These are phyloP conservation scores for Brachystomella parvula DNA, from an alignment of 1,140 invertebrate species.

Conservation along the genomic window DNA sequence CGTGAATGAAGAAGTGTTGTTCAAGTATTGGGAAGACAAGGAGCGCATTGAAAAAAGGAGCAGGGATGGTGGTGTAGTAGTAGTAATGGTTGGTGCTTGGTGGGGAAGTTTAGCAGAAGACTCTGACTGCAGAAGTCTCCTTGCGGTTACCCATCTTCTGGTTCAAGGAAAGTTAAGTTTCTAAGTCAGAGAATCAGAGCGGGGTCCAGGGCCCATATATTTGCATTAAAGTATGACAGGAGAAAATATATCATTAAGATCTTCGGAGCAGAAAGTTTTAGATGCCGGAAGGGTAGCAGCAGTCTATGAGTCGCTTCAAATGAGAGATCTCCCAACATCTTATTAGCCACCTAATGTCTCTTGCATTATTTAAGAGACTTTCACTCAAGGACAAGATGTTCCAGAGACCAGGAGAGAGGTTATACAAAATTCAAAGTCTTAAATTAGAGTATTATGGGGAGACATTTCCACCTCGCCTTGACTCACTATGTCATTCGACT, in stretches of 20 bases:
- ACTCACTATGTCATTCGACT: too few relatives aligned
- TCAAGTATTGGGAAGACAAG: too few relatives aligned
- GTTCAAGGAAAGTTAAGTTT: not conserved
- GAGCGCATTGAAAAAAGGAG: too few relatives aligned
- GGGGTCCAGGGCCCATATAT: conserved; percentile 17
- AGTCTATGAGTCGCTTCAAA: conserved; percentile 8
- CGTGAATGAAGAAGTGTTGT: too few relatives aligned
- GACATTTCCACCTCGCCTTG: too few relatives aligned
- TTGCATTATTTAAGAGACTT: not conserved
- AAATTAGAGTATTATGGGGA: too few relatives aligned
- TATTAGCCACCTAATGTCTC: not conserved
- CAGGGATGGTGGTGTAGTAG: too few relatives aligned
- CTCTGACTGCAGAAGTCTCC: too few relatives aligned
- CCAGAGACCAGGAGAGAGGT: not conserved
- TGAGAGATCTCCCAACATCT: not conserved
- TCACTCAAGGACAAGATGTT: not conserved
- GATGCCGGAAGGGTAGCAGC: not conserved
- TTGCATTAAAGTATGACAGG: conserved; percentile 26
- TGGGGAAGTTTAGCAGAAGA: too few relatives aligned
- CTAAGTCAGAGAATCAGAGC: not conserved
- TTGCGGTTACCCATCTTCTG: not conserved
- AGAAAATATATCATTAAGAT: conserved; percentile 29
- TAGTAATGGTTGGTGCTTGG: too few relatives aligned
- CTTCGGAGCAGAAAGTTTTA: conserved; percentile 4
- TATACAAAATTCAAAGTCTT: too few relatives aligned